Conservation (phyloP, 2,113 vertebrate species). For the Agelaius tricolor region DNA sequence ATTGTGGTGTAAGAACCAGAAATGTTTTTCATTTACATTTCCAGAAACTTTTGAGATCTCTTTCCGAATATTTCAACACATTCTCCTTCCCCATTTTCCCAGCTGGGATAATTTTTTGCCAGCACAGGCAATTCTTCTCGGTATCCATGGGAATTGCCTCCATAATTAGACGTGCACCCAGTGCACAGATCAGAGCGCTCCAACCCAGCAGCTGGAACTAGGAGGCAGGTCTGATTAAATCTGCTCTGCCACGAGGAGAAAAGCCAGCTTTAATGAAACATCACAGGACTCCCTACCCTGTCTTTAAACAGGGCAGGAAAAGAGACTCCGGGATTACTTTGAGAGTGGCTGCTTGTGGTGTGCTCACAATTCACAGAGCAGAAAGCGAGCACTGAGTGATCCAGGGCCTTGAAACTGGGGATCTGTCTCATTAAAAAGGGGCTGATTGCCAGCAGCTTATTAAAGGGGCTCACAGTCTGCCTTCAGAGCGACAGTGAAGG, state of each 20-base stretch:
- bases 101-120: constrained; percentile 62
- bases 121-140: constrained; percentile 58
- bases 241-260: constrained; percentile 62
- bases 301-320: constrained; percentile 1
- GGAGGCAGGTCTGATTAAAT: constrained; percentile 71
- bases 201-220: constrained; percentile 67
- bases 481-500: not conserved
- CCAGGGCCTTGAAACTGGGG: not conserved
- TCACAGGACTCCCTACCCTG: constrained; percentile 36
- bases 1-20: not conserved
- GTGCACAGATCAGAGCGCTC: constrained; percentile 65
- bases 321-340: not conserved
- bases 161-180: constrained; percentile 72
- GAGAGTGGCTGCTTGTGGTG: not conserved
- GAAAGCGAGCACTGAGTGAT: not conserved
- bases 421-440: not conserved
- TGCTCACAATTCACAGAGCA: not conserved
- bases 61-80: constrained; percentile 17
- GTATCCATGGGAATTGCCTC: constrained; percentile 74
- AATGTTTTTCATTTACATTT: not conserved
- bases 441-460: not conserved
- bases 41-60: constrained; percentile 28
- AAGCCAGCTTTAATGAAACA: constrained; percentile 66
- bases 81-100: constrained; percentile 37
- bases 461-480: not conserved